Base-by-base conservation (phyloP, 37 sponge, comb jelly and placozoan genomes). In the Crambe crambe region DNA sequence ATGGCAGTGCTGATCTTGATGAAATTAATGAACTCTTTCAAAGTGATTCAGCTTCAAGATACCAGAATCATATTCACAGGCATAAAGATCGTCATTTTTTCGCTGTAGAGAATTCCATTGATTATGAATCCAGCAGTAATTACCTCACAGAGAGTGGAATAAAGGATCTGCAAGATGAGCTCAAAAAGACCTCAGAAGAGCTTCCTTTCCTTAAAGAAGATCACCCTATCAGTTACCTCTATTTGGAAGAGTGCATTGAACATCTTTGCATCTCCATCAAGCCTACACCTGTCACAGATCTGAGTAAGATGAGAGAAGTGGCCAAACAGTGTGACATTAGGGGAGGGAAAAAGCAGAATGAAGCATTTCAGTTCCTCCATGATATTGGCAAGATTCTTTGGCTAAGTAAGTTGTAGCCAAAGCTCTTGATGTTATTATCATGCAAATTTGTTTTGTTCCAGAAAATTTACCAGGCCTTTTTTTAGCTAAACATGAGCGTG, bases 361-460 rank as follows among this genome's bases (percentile, higher is more conserved):
- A 78, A 23, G 89, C 89, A 22, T 42, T 84, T 37, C n/a, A 79
- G 60, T 89, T 89, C 56, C 73, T 89, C 25, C 89, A 89, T 83
- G 89, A 89, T 37, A 83, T 56, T 27, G 89, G 89, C 2, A 59
- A 77, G 43, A 83, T 89, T 30, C 6, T 72, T 32, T 58, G 10
- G 9, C 51, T 77, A 3, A 25, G 78, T 63, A 63, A 65, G 78
- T 58, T 75, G 20, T 73, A 61, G 51, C n/a, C n/a, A n/a, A n/a
- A n/a, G n/a, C n/a, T n/a, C n/a, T n/a, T n/a, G n/a, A n/a, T n/a
- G n/a, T n/a, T n/a, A n/a, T n/a, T n/a, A n/a, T n/a, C n/a, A n/a
- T n/a, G n/a, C n/a, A n/a, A n/a, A n/a, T n/a, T n/a, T 20, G 6
- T 29, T 27, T 27, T 29, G 6, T 23, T 61, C 6, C 63, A 61